Evolutionary conservation across 2,888 invertebrate genomes (phyloP).

Genomic region (Hololepta plana): DNA sequence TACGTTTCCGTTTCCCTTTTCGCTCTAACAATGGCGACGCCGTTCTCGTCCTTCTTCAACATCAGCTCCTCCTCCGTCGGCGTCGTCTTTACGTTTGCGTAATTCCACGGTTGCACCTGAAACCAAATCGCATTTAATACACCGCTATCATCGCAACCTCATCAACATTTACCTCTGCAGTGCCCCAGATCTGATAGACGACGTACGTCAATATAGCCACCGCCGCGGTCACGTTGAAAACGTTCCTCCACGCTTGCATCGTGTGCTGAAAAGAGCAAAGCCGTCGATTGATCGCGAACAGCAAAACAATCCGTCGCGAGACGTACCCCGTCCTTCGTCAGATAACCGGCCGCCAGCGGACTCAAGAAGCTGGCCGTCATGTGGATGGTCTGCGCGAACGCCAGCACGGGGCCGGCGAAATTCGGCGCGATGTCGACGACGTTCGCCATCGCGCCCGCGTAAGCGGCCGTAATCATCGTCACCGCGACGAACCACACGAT

Average conservation of each 20-base stretch:
- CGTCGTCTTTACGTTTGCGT: conserved; percentile 19
- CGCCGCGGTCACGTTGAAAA: conserved; percentile 42
- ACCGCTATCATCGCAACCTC: background rate
- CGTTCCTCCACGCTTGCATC: conserved; percentile 40
- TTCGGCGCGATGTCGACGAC: conserved; percentile 65
- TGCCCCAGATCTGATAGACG: conserved; percentile 47
- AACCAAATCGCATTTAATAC: conserved; percentile 6
- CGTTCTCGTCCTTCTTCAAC: conserved; percentile 11
- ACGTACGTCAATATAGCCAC: conserved; percentile 42
- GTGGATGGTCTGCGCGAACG: conserved; percentile 60
- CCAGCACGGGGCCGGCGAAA: conserved; percentile 52
- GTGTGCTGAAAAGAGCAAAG: conserved; percentile 17
- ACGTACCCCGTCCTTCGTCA: conserved; percentile 39
- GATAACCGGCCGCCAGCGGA: conserved; percentile 41
- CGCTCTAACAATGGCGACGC: conserved; percentile 3
- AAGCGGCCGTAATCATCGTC: conserved; percentile 50
- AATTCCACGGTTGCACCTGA: conserved; percentile 33
- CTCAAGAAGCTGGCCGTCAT: conserved; percentile 57
- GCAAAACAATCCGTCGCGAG: conserved; percentile 1
- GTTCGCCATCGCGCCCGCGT: conserved; percentile 59
- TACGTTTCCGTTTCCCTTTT: too few species aligned
- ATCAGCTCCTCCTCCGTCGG: conserved; percentile 17
- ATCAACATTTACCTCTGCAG: conserved; percentile 32
- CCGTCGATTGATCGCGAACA: background rate
- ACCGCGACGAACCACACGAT: conserved; percentile 51